Evolutionary conservation across 2,888 invertebrate genomes (phyloP), one percentile per base, ranked within the genome.

Genomic region (Bombylius discolor): DNA sequence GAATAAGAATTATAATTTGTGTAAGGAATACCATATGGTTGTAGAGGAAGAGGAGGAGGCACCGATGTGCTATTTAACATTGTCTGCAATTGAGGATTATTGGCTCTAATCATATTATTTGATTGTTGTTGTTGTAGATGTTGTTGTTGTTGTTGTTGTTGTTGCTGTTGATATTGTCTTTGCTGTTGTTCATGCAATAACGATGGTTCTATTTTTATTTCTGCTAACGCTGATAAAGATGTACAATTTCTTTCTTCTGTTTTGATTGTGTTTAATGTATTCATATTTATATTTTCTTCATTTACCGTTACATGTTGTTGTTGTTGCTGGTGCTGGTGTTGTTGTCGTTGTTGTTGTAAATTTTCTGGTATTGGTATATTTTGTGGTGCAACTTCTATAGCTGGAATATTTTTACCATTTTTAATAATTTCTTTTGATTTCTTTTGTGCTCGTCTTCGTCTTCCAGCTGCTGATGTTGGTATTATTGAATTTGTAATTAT

Each of bases 351-450:
- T 48, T 13, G 39, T 33, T 32, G 53, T 56, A 53, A 23, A 33
- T 32, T 46, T 11, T 14, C 6, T 7, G 13, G 11, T n/a, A n/a
- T 56, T 56, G 12, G 46, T 36, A 45, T 56, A 52, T 59, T 76
- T 78, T 11, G 47, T 32, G 78, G 78, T 23, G 73, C 74, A 61
- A 78, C 77, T 23, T 78, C 77, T 13, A 78, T 77, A 32, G 78
- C 78, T 45, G 78, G 79, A 60, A 78, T 66, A 14, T 54, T 60
- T 56, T 57, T 62, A 11, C 52, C 56, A 50, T 57, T 56, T 42
- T 60, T 58, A 9, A 54, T 57, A 54, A 60, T 57, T 47, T 60
- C 60, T 53, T 62, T 62, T 12, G 58, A 55, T 54, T 63, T 62
- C 49, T 64, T 60, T 3, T 53, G 61, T 47, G 60, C 72, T 70